Percentiles rank a stretch among this genome's conserved stretches.
Evolutionary conservation across 2,888 invertebrate genomes (phyloP).

Genomic region (Habrosyne pyritoides): DNA sequence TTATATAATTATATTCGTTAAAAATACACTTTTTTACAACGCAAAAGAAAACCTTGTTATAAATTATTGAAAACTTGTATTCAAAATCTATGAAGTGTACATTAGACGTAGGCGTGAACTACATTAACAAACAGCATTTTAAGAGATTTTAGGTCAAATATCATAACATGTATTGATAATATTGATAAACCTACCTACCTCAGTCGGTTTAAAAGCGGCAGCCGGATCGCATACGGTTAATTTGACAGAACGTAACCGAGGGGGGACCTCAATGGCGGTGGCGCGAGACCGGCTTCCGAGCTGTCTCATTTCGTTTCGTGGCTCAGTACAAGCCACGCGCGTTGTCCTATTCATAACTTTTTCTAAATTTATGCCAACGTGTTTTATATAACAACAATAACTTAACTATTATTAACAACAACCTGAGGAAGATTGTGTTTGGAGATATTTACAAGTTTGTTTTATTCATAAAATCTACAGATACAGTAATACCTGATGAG

Average conservation of each 20-base stretch:
- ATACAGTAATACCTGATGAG: constrained; percentile 73
- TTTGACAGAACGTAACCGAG: constrained; percentile 57
- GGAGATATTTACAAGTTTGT: constrained; percentile 58
- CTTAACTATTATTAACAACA: constrained; percentile 28
- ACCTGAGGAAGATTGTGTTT: constrained; percentile 29
- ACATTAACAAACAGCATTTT: background rate
- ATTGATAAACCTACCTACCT: background rate
- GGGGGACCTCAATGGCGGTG: constrained; percentile 61
- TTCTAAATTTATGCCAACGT: constrained; percentile 31
- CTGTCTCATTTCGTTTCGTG: constrained; percentile 59
- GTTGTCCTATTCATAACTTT: constrained; percentile 29
- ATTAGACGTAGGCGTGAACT: no score
- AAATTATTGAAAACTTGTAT: background rate
- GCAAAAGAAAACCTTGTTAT: no score
- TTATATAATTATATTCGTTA: no score
- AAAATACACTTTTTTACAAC: no score
- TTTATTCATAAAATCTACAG: constrained; percentile 77
- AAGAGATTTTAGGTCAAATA: background rate
- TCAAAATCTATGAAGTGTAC: background rate
- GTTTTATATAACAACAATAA: constrained; percentile 34
- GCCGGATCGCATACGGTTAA: constrained; percentile 70
- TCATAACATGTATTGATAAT: background rate
- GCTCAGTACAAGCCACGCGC: constrained; percentile 52
- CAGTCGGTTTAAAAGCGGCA: constrained; percentile 25
- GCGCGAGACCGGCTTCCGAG: constrained; percentile 41